Evolutionary conservation across 2,797 vertebrate genomes (phyloP), one percentile per base, ranked within the genome.

Genomic region (Allobates femoralis): DNA sequence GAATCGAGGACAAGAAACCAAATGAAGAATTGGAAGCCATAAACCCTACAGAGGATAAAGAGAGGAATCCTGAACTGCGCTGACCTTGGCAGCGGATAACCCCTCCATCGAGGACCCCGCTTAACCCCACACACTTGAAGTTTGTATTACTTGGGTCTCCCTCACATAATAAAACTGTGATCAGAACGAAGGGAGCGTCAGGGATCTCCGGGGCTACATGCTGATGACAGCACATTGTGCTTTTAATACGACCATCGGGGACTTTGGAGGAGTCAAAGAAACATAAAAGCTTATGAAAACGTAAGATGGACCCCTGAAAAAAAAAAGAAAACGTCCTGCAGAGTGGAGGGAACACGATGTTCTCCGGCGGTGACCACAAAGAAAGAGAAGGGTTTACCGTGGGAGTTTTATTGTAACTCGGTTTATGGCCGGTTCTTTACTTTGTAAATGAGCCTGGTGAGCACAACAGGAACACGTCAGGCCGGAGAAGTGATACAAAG

Each of bases 211-310:
- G 23, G 30, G 80, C 30, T 34, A 28, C 50, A 32, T 62, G 60
- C 76, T 86, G 85, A 81, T 32, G 80, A 46, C 15, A 66, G 78
- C 78, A 75, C 66, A 74, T 81, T 79, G 76, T 75, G 46, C 46
- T 73, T 85, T 86, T 80, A 69, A 73, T 46, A 58, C 46, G 67
- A 51, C 77, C 51, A 41, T 80, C 56, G 12, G 51, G 62, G 76
- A 64, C 64, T 28, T 83, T 19, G 53, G 75, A 28, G 58, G 66
- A 84, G 75, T 66, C 26, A 37, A 53, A 11, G 64, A 71, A 80
- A 79, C 81, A 87, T 87, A 78, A 84, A 84, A 64, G 41, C 83
- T 87, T 74, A 75, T 66, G 76, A 75, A 87, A 80, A 71, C 32
- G 10, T 55, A 71, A 58, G 76, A 84, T 66, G 67, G 86, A 84